Percentiles rank a stretch among this genome's conserved stretches.
These are phyloP conservation scores for Xestia xanthographa DNA, from an alignment of 2,888 invertebrate genomes.

Conservation along the genomic window DNA sequence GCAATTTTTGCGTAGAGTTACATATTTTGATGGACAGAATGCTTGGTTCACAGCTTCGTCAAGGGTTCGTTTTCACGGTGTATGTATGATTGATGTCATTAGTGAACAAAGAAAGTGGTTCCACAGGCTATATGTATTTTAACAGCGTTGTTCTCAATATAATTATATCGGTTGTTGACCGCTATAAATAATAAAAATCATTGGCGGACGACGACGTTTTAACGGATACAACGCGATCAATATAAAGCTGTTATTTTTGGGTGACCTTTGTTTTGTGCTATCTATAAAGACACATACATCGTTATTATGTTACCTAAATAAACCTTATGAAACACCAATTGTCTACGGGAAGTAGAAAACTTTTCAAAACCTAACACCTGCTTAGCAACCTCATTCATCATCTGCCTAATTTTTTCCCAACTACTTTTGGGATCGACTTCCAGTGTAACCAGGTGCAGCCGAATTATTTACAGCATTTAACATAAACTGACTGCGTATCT, in stretches of 20 bases:
- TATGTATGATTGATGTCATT: background rate
- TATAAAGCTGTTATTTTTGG: slow-evolving; percentile 21
- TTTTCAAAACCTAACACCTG: background rate
- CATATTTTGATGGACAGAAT: too few species aligned
- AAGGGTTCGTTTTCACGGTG: too few species aligned
- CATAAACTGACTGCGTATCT: background rate
- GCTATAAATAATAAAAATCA: background rate
- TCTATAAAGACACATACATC: background rate
- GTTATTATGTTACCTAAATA: background rate
- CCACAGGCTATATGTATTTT: background rate
- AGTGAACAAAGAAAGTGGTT: background rate
- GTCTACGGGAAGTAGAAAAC: background rate
- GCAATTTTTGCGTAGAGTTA: too few species aligned
- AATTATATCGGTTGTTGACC: background rate
- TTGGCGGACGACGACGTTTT: background rate
- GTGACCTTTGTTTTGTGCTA: slow-evolving; percentile 9
- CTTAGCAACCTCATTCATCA: background rate
- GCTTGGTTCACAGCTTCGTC: too few species aligned
- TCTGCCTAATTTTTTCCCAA: background rate
- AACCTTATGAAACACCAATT: background rate
- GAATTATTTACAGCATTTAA: background rate
- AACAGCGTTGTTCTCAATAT: background rate
- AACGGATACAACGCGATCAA: slow-evolving; percentile 4
- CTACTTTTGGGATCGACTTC: background rate
- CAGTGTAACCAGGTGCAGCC: background rate